Evolutionary conservation across 2,797 vertebrate genomes (phyloP), one percentile per base, ranked within the genome.

Genomic region (Hemibagrus guttatus): DNA sequence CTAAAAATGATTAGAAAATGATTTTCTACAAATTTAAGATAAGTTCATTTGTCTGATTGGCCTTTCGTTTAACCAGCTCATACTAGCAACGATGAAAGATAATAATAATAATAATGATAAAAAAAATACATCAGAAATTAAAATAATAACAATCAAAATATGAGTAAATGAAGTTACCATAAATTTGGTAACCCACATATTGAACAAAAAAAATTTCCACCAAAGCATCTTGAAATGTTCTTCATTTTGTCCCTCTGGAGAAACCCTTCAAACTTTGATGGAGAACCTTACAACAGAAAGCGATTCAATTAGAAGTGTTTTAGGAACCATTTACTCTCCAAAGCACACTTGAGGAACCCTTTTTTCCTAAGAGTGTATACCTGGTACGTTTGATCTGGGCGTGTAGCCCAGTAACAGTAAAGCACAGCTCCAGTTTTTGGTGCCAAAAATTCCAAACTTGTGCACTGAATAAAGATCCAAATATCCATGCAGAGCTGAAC

Each of bases 361-460:
- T 52, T 82, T 66, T 52, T 49, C 46, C 11, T 31, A 21, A 66
- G 46, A 13, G 9, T 1, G 0, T 66, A 64, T 52, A 68, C 46
- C 63, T 82, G 81, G 19, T 52, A 82, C 23, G 9, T 46, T 46
- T 81, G 35, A 63, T 81, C 78, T 63, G 79, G 79, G 58, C 23
- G 1, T 13, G 59, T 4, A 59, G 58, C 58, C 79, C 35, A 39
- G 35, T 39, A 81, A 68, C 9, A 66, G 39, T 46, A 68, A 52
- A 82, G 17, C n/a, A 35, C 17, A 49, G 8, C 16, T 66, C 61
- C 26, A 52, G 42, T 31, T 82, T 54, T 82, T 46, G 21, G 4
- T 82, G 81, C 46, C 63, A 82, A 54, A 66, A 82, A 52, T 52
- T 82, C n/a, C 61, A 68, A 82, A 68, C 46, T 66, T 64, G 59